These are phyloP conservation scores for Drosophila auraria DNA, from an alignment of 1,140 invertebrate species.

Conservation along the genomic window DNA sequence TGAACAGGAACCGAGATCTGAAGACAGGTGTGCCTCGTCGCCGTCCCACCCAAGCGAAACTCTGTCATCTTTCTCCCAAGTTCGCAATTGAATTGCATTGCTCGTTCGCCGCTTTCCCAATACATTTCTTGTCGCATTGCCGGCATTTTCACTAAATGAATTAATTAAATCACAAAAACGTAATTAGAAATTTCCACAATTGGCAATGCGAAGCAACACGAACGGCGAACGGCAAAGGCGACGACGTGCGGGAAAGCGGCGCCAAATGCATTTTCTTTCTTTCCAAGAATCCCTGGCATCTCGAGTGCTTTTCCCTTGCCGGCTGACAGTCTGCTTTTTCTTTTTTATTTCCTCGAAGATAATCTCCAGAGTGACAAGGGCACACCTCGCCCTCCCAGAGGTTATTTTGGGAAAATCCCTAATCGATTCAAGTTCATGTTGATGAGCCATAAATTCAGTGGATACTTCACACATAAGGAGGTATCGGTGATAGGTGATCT, in stretches of 20 bases:
- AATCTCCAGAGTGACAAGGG: constrained; percentile 30
- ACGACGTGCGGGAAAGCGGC: constrained; percentile 57
- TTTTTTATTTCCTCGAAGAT: constrained; percentile 17
- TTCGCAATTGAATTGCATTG: constrained; percentile 19
- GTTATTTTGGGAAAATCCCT: constrained; percentile 20
- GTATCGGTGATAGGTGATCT: not conserved
- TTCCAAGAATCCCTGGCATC: constrained; percentile 71
- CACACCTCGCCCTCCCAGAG: constrained; percentile 4
- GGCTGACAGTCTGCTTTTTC: constrained; percentile 15
- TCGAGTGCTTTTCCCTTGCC: constrained; percentile 13
- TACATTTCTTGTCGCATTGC: constrained; percentile 62
- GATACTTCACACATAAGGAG: not conserved
- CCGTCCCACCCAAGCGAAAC: constrained; percentile 14
- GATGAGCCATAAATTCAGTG: constrained; percentile 15
- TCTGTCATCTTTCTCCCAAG: constrained; percentile 27
- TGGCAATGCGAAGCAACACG: constrained; percentile 49
- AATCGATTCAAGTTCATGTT: constrained; percentile 41
- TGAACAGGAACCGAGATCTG: constrained; percentile 14
- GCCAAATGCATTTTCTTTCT: constrained; percentile 60
- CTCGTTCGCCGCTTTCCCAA: constrained; percentile 34
- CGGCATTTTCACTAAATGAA: constrained; percentile 79
- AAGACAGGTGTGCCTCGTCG: constrained; percentile 8
- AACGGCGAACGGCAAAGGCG: constrained; percentile 1
- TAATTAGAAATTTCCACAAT: constrained; percentile 79
- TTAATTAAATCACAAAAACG: constrained; percentile 81